Evolutionary conservation across 1,140 invertebrate species (phyloP), one percentile per base, ranked within the genome.

Genomic region (Pachyrhynchus sulphureomaculatus): DNA sequence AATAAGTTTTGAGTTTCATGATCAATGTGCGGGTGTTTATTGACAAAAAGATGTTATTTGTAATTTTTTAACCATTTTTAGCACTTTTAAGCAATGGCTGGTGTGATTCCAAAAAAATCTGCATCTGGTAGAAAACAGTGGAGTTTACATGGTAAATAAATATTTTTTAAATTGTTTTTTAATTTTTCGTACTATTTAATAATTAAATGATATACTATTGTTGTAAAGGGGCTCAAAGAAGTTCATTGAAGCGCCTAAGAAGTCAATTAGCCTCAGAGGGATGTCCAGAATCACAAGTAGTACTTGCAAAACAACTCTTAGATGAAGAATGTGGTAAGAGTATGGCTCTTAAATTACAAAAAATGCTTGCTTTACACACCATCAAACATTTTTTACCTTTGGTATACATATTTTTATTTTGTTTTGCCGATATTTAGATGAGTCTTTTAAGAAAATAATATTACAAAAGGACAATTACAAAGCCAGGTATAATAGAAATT

Each of bases 231-330:
- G 85, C 64, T 82, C 85, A 55, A 77, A 82, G 76, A 42, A 82
- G 83, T 32, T 86, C 86, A 41, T 75, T 88, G 33, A 81, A 84
- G 71, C 77, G 86, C 52, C 77, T 90, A 52, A 78, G 88, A 23
- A 87, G 84, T 65, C 86, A 88, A 68, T 69, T 91, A 32, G 89
- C 89, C 3, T 88, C 89, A 69, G 89, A 91, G 75, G 89, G 89
- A 13, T 91, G 88, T 78, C 85, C 88, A 1, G 89, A 90, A 70
- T 89, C 88, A 39, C 90, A 91, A 78, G 84, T 91, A 37, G 84
- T 89, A 34, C 76, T 91, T 32, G 90, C 88, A 12, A 90, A 90
- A 74, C 83, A 87, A 68, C 75, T 91, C 12, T 77, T 91, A 54
- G 83, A 88, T 64, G 86, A 88, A 74, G 78, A 80, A 77, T 84